A percentile compares a stretch with the other conserved stretches of the same genome.
Conservation (phyloP, 53 echinoderm and acorn worm species). For the Astropecten irregularis region DNA sequence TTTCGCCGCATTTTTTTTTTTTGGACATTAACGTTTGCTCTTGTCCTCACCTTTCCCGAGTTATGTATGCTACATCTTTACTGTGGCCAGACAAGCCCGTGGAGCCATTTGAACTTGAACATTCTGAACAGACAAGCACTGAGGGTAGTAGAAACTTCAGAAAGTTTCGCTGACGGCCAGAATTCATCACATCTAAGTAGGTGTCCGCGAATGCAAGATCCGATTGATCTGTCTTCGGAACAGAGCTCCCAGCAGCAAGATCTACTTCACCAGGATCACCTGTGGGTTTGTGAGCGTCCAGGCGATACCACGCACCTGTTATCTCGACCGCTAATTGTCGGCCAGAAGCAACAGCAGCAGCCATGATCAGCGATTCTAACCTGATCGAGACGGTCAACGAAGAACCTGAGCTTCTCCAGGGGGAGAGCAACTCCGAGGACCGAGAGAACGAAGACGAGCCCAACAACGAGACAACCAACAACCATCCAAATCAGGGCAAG, state of each 20-base stretch:
- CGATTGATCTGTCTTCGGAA: too few species aligned
- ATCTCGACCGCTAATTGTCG: background rate
- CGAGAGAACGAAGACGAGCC: conserved; percentile 8
- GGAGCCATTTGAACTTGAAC: background rate
- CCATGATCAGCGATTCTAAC: conserved; percentile 71
- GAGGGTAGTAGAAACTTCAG: too few species aligned
- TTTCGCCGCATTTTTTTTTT: too few species aligned
- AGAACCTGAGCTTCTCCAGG: conserved; percentile 33
- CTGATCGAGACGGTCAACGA: conserved; percentile 66
- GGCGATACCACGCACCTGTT: background rate
- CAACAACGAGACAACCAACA: background rate
- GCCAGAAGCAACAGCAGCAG: background rate
- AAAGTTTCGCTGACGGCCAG: too few species aligned
- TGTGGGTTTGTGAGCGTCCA: background rate
- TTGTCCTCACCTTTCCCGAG: too few species aligned
- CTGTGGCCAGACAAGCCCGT: background rate
- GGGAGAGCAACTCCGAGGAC: background rate
- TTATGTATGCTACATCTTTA: background rate
- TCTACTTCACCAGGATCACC: background rate
- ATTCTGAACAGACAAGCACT: background rate
- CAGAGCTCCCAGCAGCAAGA: too few species aligned
- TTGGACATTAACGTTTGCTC: too few species aligned
- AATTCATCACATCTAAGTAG: too few species aligned
- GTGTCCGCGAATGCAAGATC: too few species aligned
- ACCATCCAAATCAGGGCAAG: conserved; percentile 40